Evolutionary conservation across 2,888 invertebrate species (phyloP).

Genomic region (Auanema sp.): DNA sequence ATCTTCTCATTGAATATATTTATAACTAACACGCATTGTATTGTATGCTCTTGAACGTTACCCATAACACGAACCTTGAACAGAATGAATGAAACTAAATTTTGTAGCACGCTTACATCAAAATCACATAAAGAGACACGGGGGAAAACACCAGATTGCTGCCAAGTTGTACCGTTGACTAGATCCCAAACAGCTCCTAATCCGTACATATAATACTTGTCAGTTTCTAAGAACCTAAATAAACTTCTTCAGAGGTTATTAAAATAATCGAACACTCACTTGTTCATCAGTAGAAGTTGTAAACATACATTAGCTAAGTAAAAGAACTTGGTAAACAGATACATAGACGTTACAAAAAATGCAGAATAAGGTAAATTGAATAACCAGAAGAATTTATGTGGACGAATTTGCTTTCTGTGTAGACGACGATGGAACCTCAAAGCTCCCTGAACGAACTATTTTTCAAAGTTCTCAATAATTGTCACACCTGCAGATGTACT

Average conservation of each 20-base stretch:
- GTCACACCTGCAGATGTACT: conserved; percentile 52
- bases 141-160: conserved; percentile 60
- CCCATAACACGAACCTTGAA: conserved; percentile 61
- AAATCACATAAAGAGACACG: conserved; percentile 61
- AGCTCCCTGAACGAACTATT: conserved; percentile 49
- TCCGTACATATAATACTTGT: conserved; percentile 57
- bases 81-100: neutral
- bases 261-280: conserved; percentile 23
- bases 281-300: conserved; percentile 61
- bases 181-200: conserved; percentile 59
- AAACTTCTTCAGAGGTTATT: neutral
- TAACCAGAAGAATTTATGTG: conserved; percentile 55
- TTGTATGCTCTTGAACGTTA: conserved; percentile 62
- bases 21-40: conserved; percentile 63
- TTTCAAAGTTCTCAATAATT: conserved; percentile 5
- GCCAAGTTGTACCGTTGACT: conserved; percentile 60
- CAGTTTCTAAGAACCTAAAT: conserved; percentile 56
- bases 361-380: conserved; percentile 64
- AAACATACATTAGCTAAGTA: conserved; percentile 60
- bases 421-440: conserved; percentile 63
- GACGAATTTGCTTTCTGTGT: conserved; percentile 56
- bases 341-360: conserved; percentile 61
- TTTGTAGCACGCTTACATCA: conserved; percentile 39
- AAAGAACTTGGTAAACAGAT: conserved; percentile 60
- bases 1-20: conserved; percentile 64